phyloP scores from a whole-genome alignment of 2,113 vertebrate species.

The Equus przewalskii region DNA sequence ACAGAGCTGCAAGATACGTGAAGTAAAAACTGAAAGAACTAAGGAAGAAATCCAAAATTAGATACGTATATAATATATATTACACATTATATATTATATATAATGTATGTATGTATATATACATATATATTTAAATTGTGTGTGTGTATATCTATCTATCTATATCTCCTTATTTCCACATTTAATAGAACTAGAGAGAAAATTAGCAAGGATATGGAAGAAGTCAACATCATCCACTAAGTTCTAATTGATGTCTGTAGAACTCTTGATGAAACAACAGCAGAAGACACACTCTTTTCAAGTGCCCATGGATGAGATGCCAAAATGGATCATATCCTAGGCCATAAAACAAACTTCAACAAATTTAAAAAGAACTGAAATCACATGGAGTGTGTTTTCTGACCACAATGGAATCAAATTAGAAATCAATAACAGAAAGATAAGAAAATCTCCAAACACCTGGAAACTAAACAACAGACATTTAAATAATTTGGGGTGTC shows the following conservation, averaged over 20 bases:
- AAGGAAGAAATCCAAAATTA: not conserved
- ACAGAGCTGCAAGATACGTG: not conserved
- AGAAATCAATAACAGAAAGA: not conserved
- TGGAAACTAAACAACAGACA: not conserved
- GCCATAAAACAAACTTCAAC: not conserved
- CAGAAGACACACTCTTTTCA: not conserved
- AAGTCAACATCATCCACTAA: not conserved
- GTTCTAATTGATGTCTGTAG: not conserved
- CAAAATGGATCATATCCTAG: not conserved
- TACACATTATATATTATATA: too few relatives aligned
- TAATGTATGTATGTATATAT: not conserved
- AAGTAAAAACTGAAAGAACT: not conserved
- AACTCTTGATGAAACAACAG: not conserved
- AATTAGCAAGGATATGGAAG: not conserved
- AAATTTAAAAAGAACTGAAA: not conserved
- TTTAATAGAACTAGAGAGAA: not conserved
- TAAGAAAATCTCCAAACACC: not conserved
- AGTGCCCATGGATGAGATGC: not conserved
- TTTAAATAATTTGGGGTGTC: not conserved
- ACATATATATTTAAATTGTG: not conserved
- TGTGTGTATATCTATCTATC: accelerated
- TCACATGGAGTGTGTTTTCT: not conserved
- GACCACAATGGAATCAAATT: not conserved
- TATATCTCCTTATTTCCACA: not conserved
- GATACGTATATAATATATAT: too few relatives aligned